These are phyloP conservation scores for Hydrocynus forskahlii DNA, from an alignment of 2,797 vertebrate genomes.

Conservation along the genomic window DNA sequence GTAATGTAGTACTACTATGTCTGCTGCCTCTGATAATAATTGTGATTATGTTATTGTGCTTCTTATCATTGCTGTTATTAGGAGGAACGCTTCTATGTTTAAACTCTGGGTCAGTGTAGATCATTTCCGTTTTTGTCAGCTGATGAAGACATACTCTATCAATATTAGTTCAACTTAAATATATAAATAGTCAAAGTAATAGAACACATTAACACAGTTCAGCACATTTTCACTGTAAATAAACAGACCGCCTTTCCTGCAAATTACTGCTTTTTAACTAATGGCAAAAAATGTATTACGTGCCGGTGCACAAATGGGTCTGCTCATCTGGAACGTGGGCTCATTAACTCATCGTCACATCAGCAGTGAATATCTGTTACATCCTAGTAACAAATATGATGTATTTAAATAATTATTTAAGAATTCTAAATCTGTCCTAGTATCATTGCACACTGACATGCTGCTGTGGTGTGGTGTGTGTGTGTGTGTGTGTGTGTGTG, in stretches of 20 bases:
- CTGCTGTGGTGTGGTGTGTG: too few relatives aligned
- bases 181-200: too few relatives aligned
- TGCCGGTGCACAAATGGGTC: slow-evolving; percentile 19
- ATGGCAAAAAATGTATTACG: slow-evolving; percentile 18
- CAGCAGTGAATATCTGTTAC: background rate
- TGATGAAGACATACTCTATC: too few relatives aligned
- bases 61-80: too few relatives aligned
- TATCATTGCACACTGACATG: background rate
- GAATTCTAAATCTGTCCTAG: background rate
- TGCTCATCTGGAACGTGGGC: slow-evolving; percentile 16
- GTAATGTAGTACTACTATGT: too few relatives aligned
- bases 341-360: slow-evolving; percentile 26
- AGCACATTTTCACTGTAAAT: background rate
- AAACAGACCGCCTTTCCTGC: background rate
- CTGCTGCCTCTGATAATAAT: too few relatives aligned
- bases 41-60: too few relatives aligned
- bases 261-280: slow-evolving; percentile 1
- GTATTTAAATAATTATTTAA: background rate
- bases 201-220: background rate
- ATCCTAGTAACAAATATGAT: background rate
- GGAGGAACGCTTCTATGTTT: too few relatives aligned
- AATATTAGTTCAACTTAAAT: too few relatives aligned
- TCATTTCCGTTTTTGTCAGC: too few relatives aligned
- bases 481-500: background rate
- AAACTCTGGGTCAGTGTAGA: too few relatives aligned